phyloP scores from a whole-genome alignment of 2,113 vertebrate genomes.

The Orycteropus afer region DNA sequence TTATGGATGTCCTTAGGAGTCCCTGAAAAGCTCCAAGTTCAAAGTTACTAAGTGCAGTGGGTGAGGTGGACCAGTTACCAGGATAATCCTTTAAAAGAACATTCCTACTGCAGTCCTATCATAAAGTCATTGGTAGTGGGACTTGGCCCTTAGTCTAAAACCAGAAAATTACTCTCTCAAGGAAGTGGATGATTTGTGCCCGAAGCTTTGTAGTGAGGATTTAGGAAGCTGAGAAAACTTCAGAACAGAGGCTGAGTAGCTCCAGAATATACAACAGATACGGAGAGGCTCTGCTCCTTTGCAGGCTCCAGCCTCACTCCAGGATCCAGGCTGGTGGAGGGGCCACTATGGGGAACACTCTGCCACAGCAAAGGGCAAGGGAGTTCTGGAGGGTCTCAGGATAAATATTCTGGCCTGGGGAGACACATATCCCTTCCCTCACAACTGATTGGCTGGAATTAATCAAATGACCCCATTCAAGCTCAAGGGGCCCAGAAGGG shows the following conservation, averaged over 20 bases:
- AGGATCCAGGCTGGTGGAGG: background rate
- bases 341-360: too few relatives aligned
- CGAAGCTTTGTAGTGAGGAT: background rate
- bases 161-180: background rate
- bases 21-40: background rate
- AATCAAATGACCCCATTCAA: background rate
- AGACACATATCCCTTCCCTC: background rate
- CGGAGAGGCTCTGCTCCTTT: background rate
- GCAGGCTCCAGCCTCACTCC: background rate
- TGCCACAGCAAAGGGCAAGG: background rate
- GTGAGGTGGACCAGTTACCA: background rate
- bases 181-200: background rate
- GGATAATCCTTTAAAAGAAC: background rate
- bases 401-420: background rate
- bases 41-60: background rate
- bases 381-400: background rate
- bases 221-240: background rate
- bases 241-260: background rate
- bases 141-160: background rate
- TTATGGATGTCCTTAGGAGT: background rate
- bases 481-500: background rate
- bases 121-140: background rate
- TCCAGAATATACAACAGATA: background rate
- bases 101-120: background rate
- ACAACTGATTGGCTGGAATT: background rate